phyloP scores from a whole-genome alignment of 2,888 invertebrate genomes.

The Megastigmus dorsalis region DNA sequence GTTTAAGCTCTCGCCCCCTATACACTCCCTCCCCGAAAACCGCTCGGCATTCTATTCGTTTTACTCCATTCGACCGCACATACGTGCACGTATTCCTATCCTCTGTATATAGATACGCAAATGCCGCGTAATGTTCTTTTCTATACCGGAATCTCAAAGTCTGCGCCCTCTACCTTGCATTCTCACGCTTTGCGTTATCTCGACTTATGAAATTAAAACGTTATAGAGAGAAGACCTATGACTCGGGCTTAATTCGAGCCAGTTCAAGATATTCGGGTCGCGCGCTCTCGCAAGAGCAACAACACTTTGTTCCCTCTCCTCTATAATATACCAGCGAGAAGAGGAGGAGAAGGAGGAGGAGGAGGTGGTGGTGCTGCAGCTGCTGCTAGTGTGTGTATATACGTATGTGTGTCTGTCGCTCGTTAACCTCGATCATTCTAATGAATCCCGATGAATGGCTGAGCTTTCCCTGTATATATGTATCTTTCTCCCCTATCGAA shows the following conservation, averaged over 20 bases:
- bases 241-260: background rate
- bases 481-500: background rate
- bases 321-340: no score
- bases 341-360: no score
- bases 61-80: background rate
- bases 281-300: background rate
- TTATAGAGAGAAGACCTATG: background rate
- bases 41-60: no score
- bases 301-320: no score
- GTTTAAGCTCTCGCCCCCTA: background rate
- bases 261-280: background rate
- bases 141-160: no score
- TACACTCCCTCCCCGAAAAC: no score
- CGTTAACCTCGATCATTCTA: conserved; percentile 27
- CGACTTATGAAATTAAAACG: background rate
- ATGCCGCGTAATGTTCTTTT: no score
- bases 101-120: background rate
- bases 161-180: background rate
- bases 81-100: background rate
- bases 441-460: conserved; percentile 26
- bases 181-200: background rate
- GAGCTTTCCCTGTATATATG: background rate
- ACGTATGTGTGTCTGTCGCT: conserved; percentile 4
- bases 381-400: no score
- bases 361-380: no score